Evolutionary conservation across 2,888 invertebrate genomes (phyloP), one percentile per base, ranked within the genome.

Genomic region (Euproctis similis): DNA sequence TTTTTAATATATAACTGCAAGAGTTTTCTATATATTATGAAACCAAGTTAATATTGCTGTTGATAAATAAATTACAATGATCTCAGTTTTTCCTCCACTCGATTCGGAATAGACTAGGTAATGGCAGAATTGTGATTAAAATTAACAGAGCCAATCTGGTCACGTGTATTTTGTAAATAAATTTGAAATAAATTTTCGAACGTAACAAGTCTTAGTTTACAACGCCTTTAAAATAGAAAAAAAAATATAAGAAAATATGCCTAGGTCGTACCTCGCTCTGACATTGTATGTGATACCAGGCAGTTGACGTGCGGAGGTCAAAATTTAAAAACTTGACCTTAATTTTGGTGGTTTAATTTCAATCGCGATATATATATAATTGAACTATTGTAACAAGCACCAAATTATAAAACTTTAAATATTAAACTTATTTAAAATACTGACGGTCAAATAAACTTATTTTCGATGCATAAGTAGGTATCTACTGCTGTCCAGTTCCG

Each of bases 301-400:
- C 34, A 36, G 33, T 30, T 61, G 64, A 65, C 67, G 62, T 66
- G 66, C 56, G 62, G 65, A 69, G 69, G 72, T 51, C 69, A 44
- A 59, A 59, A 52, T 57, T 43, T 54, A 44, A 44, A 43, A 43
- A 50, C 32, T 42, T 59, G 64, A 69, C 70, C 71, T 72, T 66
- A 60, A 45, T 46, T 46, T 53, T 39, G 34, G 49, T 54, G 46
- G 53, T 57, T 60, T 59, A 53, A 64, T 60, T 59, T 63, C 50
- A 56, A 59, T 59, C 46, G 44, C 37, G 30, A 43, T 44, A 48
- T 25, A 43, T 44, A 48, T 25, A 48, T 53, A 62, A 60, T 63
- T 59, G 49, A 54, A 46, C 46, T 44, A 51, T 56, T 52, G 41
- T 50, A 41, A 42, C 30, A 46, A 34, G 27, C 38, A 30, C 33